A percentile compares a stretch with the other conserved stretches of the same genome.
phyloP scores from a whole-genome alignment of 2,113 vertebrate species.

The Ellobius talpinus region DNA sequence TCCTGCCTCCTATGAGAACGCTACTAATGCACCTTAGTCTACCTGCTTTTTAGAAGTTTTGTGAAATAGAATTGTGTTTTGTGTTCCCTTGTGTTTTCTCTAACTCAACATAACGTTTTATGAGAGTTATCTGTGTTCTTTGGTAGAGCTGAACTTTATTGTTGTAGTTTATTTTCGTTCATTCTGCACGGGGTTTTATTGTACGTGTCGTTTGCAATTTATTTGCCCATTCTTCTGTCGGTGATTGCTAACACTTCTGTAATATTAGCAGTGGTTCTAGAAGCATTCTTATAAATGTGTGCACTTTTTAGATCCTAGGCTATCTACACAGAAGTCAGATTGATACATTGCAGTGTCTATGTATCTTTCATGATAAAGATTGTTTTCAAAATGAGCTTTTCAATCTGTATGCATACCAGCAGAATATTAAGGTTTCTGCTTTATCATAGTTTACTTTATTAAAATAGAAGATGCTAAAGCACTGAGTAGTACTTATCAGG shows the following conservation, averaged over 20 bases:
- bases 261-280: slow-evolving; percentile 27
- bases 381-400: slow-evolving; percentile 38
- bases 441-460: slow-evolving; percentile 31
- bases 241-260: slow-evolving; percentile 40
- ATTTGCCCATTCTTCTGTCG: slow-evolving; percentile 35
- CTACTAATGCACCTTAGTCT: background rate
- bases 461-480: background rate
- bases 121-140: slow-evolving; percentile 37
- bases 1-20: background rate
- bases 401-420: background rate
- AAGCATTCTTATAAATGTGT: slow-evolving; percentile 56
- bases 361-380: slow-evolving; percentile 42
- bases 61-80: background rate
- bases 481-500: background rate
- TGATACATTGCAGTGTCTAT: background rate
- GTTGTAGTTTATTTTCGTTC: slow-evolving; percentile 50
- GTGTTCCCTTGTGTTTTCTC: slow-evolving; percentile 51
- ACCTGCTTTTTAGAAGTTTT: background rate
- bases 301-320: background rate
- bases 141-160: slow-evolving; percentile 31
- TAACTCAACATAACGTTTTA: background rate
- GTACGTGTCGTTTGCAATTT: slow-evolving; percentile 43
- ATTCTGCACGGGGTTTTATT: slow-evolving; percentile 47
- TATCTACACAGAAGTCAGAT: background rate
- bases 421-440: background rate